phyloP scores from a whole-genome alignment of 1,140 invertebrate species.

The Calycopis cecrops region DNA sequence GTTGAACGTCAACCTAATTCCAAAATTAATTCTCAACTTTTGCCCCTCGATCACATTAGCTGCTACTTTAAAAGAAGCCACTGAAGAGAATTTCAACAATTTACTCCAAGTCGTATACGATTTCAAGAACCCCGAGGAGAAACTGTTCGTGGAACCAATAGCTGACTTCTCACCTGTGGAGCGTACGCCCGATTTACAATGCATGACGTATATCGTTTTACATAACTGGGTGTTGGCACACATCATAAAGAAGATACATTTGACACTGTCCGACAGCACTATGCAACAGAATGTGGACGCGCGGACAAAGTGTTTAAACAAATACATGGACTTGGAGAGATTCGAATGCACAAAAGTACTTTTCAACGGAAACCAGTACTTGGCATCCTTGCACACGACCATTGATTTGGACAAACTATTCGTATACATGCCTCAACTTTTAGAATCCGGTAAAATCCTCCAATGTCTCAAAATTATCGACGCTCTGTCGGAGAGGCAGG shows the following conservation, averaged over 20 bases:
- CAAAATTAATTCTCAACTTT: conserved; percentile 69
- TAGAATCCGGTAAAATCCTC: conserved; percentile 55
- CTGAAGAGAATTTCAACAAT: conserved; percentile 58
- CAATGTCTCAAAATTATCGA: conserved; percentile 66
- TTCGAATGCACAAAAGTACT: conserved; percentile 62
- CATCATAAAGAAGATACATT: conserved; percentile 71
- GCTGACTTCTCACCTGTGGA: conserved; percentile 54
- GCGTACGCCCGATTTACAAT: conserved; percentile 53
- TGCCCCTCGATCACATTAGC: conserved; percentile 62
- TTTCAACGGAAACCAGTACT: conserved; percentile 60
- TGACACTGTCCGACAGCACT: conserved; percentile 49
- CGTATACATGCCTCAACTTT: conserved; percentile 48
- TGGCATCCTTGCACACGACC: conserved; percentile 64
- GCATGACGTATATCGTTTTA: conserved; percentile 62
- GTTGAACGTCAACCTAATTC: conserved; percentile 67
- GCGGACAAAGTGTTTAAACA: conserved; percentile 63
- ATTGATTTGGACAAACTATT: conserved; percentile 63
- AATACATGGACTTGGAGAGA: conserved; percentile 65
- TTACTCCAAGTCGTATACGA: conserved; percentile 59
- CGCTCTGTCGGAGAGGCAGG: conserved; percentile 57
- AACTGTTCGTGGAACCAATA: conserved; percentile 52
- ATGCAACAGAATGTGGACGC: conserved; percentile 65
- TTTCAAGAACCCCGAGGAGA: conserved; percentile 61
- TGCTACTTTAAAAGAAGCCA: conserved; percentile 42
- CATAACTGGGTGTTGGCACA: conserved; percentile 72